phyloP scores from a whole-genome alignment of 1,140 invertebrate species.

The Macrobrachium rosenbergii region DNA sequence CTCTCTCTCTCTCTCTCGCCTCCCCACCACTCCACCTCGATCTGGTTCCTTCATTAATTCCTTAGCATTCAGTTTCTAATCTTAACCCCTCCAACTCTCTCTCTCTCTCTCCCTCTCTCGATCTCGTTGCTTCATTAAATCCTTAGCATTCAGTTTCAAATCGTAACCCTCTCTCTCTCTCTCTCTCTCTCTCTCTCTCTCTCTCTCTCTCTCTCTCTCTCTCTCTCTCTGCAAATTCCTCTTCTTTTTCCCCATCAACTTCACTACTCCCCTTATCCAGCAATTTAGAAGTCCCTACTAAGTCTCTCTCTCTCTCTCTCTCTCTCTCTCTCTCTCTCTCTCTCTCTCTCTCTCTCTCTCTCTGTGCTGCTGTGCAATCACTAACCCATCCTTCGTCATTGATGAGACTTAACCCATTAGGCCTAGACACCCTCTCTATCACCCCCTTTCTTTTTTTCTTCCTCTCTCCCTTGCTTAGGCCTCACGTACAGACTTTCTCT shows the following conservation, averaged over 20 bases:
- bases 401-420: slow-evolving; percentile 44
- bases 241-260: neutral
- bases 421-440: slow-evolving; percentile 24
- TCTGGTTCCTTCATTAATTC: no score
- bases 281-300: neutral
- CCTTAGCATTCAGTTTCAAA: no score
- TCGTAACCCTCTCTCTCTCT: no score
- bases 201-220: slow-evolving; percentile 1
- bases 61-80: no score
- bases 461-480: neutral
- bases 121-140: no score
- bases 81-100: no score
- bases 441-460: neutral
- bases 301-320: neutral
- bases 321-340: neutral
- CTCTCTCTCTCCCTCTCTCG: no score
- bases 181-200: neutral
- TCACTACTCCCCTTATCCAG: no score
- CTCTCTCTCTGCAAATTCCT: neutral
- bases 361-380: neutral
- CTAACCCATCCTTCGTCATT: slow-evolving; percentile 12
- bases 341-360: neutral
- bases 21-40: no score
- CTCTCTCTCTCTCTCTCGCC: no score
- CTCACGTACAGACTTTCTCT: no score